Percentiles rank a stretch among this genome's conserved stretches.
phyloP scores from a whole-genome alignment of 2,888 invertebrate species.

The Anorthoa munda region DNA sequence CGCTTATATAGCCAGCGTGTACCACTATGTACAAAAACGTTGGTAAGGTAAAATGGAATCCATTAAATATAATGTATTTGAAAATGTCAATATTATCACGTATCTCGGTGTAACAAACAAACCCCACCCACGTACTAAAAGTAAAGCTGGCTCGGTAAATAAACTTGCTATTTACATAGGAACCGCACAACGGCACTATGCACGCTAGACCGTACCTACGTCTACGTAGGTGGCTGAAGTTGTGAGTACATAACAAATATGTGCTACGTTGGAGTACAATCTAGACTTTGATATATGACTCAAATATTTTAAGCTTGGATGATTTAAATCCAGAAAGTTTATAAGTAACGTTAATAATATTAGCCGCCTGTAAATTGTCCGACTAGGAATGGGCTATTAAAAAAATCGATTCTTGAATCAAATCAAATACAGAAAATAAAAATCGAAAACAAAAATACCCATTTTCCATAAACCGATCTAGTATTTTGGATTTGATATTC shows the following conservation, averaged over 20 bases:
- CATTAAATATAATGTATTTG: slow-evolving; percentile 17
- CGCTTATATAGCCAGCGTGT: background rate
- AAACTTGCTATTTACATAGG: slow-evolving; percentile 48
- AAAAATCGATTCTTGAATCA: too few species aligned
- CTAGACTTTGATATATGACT: slow-evolving; percentile 7
- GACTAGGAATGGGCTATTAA: too few species aligned
- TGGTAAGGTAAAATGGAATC: slow-evolving; percentile 14
- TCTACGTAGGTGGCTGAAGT: slow-evolving; percentile 9
- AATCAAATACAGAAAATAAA: too few species aligned
- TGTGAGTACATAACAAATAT: slow-evolving; percentile 33
- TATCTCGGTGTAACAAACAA: slow-evolving; percentile 32
- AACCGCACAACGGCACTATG: slow-evolving; percentile 27
- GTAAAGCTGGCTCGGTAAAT: slow-evolving; percentile 45
- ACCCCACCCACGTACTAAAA: slow-evolving; percentile 35
- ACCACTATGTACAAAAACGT: background rate
- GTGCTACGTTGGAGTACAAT: background rate
- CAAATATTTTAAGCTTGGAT: background rate
- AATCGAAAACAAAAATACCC: too few species aligned
- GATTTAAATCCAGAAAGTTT: background rate
- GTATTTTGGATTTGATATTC: too few species aligned
- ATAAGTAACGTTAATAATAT: too few species aligned
- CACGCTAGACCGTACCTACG: slow-evolving; percentile 15
- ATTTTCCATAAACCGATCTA: background rate
- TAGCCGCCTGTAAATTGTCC: too few species aligned
- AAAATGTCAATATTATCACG: slow-evolving; percentile 43